These are phyloP conservation scores for Dipodomys merriami DNA, from an alignment of 2,113 vertebrate species.

Conservation along the genomic window DNA sequence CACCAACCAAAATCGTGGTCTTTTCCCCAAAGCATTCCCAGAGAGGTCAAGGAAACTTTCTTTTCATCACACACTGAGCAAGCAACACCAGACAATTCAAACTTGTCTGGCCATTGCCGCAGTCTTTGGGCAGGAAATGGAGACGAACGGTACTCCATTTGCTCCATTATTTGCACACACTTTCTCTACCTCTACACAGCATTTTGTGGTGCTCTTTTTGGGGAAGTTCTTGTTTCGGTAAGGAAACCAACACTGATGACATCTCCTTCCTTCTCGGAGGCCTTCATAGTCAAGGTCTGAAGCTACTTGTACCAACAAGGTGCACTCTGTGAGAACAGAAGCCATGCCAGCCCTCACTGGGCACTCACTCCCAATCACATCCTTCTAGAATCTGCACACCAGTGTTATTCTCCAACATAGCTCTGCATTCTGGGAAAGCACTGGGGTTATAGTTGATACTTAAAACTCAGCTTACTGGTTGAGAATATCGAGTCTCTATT, in stretches of 20 bases:
- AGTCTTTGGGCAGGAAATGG: not conserved
- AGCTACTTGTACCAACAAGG: not conserved
- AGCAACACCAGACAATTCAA: not conserved
- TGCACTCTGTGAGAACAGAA: not conserved
- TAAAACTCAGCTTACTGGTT: not conserved
- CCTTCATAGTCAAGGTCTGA: not conserved
- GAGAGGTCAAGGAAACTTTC: not conserved
- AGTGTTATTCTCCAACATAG: not conserved
- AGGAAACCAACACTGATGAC: not conserved
- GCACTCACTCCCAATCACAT: fast-evolving
- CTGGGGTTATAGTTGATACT: not conserved
- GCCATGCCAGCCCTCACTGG: fast-evolving
- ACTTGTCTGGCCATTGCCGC: too few relatives aligned
- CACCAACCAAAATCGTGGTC: not conserved
- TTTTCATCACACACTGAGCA: not conserved
- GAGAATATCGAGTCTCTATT: not conserved
- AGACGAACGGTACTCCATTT: not conserved
- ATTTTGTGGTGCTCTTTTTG: not conserved
- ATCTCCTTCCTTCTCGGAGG: not conserved
- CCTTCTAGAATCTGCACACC: not conserved
- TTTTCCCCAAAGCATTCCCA: not conserved
- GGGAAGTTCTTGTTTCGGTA: not conserved
- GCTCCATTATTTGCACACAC: not conserved
- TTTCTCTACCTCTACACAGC: not conserved
- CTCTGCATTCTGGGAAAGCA: not conserved